Evolutionary conservation across 2,888 invertebrate genomes (phyloP).

Genomic region (Boloria selene): DNA sequence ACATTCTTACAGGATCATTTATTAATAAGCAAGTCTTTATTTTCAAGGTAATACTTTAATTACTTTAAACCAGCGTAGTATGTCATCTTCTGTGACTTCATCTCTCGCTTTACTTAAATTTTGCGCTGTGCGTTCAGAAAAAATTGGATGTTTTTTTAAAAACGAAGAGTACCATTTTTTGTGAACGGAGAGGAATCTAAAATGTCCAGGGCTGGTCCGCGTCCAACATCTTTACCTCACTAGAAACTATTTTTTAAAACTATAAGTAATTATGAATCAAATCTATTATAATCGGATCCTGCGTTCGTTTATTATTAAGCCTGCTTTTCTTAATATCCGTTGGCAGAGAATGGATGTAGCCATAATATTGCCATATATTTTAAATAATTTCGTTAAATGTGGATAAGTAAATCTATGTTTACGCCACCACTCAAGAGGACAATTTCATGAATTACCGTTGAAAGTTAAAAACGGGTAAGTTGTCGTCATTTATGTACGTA

Average conservation of each 20-base stretch:
- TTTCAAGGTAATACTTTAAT: slow-evolving; percentile 45
- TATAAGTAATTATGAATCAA: no score
- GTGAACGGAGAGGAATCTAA: slow-evolving; percentile 32
- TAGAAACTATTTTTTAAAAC: no score
- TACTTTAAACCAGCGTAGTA: slow-evolving; percentile 49
- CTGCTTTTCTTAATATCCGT: slow-evolving; percentile 40
- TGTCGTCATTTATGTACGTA: no score
- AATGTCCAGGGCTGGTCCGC: no score
- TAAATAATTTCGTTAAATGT: slow-evolving; percentile 9
- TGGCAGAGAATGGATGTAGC: slow-evolving; percentile 43
- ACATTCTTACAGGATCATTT: slow-evolving; percentile 30
- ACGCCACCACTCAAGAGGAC: no score
- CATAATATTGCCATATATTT: slow-evolving; percentile 41
- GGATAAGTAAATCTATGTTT: no score
- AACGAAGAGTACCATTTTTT: slow-evolving; percentile 53
- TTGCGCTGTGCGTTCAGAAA: slow-evolving; percentile 45
- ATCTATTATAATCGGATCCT: slow-evolving; percentile 35
- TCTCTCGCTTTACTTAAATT: slow-evolving; percentile 49
- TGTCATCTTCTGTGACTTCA: slow-evolving; percentile 45
- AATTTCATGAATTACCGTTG: no score
- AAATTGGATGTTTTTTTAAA: slow-evolving; percentile 49
- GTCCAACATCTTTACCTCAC: no score
- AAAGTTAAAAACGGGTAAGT: no score
- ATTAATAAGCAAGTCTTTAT: slow-evolving; percentile 36
- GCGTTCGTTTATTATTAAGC: slow-evolving; percentile 34